A percentile compares a stretch with the other conserved stretches of the same genome.
Conservation (phyloP, 2,888 invertebrate species). For the Volucella zonaria region DNA sequence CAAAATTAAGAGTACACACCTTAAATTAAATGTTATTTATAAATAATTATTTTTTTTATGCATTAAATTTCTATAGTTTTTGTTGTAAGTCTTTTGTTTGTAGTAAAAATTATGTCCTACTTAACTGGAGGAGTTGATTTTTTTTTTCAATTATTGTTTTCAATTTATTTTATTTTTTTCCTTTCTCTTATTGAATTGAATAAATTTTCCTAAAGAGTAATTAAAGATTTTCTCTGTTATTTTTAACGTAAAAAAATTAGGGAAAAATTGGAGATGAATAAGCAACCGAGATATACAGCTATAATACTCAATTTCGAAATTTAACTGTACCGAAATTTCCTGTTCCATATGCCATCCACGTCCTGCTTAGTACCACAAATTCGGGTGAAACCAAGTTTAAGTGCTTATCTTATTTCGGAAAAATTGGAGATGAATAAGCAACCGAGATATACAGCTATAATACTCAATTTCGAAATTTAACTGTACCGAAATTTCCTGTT, state of each 20-base stretch:
- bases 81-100: slow-evolving; percentile 59
- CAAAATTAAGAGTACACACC: slow-evolving; percentile 46
- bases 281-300: no score
- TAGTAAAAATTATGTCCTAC: slow-evolving; percentile 56
- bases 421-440: no score
- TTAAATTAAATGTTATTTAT: slow-evolving; percentile 20
- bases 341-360: no score
- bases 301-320: no score
- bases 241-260: background rate
- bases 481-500: no score
- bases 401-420: no score
- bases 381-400: no score
- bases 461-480: no score
- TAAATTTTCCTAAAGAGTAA: background rate
- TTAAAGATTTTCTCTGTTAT: background rate
- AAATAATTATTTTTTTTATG: slow-evolving; percentile 12
- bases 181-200: background rate
- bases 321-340: no score
- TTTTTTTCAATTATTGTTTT: slow-evolving; percentile 13
- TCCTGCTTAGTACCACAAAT: no score
- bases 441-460: no score
- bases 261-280: no score
- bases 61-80: slow-evolving; percentile 34
- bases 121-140: slow-evolving; percentile 25
- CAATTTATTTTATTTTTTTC: slow-evolving; percentile 1